Conservation (phyloP, 2,888 invertebrate genomes). For the Synanthedon formicaeformis region DNA sequence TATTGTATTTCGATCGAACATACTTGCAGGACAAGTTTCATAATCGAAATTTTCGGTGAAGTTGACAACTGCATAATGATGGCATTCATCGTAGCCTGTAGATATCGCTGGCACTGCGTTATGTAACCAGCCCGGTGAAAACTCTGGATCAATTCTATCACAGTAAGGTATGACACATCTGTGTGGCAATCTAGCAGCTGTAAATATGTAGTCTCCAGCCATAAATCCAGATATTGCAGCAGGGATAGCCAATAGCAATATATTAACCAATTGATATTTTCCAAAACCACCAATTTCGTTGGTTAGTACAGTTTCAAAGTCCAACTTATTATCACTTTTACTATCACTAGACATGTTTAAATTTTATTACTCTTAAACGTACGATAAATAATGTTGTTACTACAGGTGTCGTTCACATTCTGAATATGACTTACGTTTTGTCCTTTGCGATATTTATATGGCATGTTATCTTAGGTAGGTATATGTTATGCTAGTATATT, state of each 20-base stretch:
- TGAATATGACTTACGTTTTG: too few relatives aligned
- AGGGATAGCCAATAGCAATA: conserved; percentile 35
- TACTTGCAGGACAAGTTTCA: conserved; percentile 28
- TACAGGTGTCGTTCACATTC: too few relatives aligned
- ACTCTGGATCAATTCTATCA: conserved; percentile 34
- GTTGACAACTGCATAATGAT: conserved; percentile 29
- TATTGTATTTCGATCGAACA: conserved; percentile 37
- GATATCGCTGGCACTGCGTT: conserved; percentile 38
- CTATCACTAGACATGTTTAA: conserved; percentile 3
- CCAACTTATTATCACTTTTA: conserved; percentile 23
- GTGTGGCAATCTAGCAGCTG: conserved; percentile 44
- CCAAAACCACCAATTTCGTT: conserved; percentile 47
- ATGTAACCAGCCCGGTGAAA: conserved; percentile 39
- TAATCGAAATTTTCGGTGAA: conserved; percentile 11
- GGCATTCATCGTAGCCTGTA: conserved; percentile 45
- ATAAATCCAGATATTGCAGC: conserved; percentile 43
- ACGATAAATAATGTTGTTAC: too few relatives aligned
- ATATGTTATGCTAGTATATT: too few relatives aligned
- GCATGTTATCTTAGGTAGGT: too few relatives aligned
- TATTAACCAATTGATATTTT: conserved; percentile 42
- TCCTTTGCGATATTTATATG: too few relatives aligned
- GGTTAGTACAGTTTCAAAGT: conserved; percentile 44
- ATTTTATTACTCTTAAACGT: too few relatives aligned
- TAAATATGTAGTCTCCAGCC: conserved; percentile 55
- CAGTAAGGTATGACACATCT: conserved; percentile 41